Evolutionary conservation across 1,140 invertebrate genomes (phyloP), one percentile per base, ranked within the genome.

Genomic region (Leptoteleia sp.): DNA sequence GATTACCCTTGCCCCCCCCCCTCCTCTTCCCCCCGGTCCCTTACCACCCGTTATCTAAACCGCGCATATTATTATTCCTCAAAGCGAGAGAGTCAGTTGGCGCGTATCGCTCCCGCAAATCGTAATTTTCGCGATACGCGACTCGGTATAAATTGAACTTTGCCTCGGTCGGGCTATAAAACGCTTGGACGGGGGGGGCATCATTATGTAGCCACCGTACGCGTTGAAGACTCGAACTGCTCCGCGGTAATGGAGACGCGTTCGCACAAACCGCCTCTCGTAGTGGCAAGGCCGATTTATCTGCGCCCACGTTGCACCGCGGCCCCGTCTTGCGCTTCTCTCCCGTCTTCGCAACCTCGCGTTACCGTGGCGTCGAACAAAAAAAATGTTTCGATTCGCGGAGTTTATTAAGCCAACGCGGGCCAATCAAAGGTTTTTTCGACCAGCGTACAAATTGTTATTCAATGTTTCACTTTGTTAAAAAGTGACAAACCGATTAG

Each of bases 201-300:
- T 80, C 73, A 80, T 80, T 77, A 80, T 73, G 61, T 77, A 70
- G 79, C 79, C 79, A 80, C 79, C 35, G 79, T 80, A 73, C 59
- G 65, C 72, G 70, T 57, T 70, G 70, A 73, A 55, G 37, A 65
- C 67, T 68, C 25, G 37, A 33, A 16, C 73, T 78, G 72, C 76
- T 65, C 72, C 54, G 75, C 81, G 73, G 82, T 85, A 83, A 86
- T 86, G 82, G 84, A 87, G 84, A 87, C 84, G 84, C 85, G 83
- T 85, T 85, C 83, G 79, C 79, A 76, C 83, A 81, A 83, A 82
- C 79, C 79, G 82, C 81, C 79, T 84, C 77, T 83, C 76, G 79
- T 78, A 80, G 79, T 82, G 83, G 83, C 83, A 84, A 83, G 81
- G 84, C 80, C 82, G 85, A 87, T 86, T 87, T 87, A 86, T 87